Evolutionary conservation across 1,140 invertebrate species (phyloP).

Genomic region (Streblospio benedicti): DNA sequence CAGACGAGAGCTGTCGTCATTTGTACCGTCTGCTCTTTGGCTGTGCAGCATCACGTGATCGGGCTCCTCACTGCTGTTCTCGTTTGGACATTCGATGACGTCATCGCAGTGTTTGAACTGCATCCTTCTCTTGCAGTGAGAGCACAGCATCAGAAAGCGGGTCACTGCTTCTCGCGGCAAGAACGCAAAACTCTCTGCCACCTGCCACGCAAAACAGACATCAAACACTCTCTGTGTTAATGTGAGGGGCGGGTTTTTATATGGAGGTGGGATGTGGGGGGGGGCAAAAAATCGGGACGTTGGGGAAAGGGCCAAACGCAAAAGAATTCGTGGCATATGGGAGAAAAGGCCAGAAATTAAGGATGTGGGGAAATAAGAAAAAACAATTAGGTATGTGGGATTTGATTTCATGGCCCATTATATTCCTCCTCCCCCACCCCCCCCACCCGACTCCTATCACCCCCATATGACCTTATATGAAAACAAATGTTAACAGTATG

Average conservation of each 20-base stretch:
- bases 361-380: too few relatives aligned
- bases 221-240: not conserved
- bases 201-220: conserved; percentile 57
- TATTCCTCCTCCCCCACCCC: too few relatives aligned
- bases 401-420: too few relatives aligned
- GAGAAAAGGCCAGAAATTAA: too few relatives aligned
- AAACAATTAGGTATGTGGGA: too few relatives aligned
- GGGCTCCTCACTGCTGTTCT: too few relatives aligned
- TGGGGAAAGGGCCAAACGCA: not conserved
- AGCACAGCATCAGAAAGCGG: conserved; percentile 81
- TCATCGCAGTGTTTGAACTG: conserved; percentile 54
- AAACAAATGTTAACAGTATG: too few relatives aligned
- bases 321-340: too few relatives aligned
- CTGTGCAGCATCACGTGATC: not conserved
- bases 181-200: conserved; percentile 90
- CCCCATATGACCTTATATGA: too few relatives aligned
- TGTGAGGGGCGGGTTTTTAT: not conserved
- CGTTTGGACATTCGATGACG: conserved; percentile 17
- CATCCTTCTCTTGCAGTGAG: conserved; percentile 82
- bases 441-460: too few relatives aligned
- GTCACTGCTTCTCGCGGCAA: conserved; percentile 89
- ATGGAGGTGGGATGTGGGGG: not conserved
- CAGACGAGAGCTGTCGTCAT: too few relatives aligned
- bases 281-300: not conserved
- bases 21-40: not conserved